Evolutionary conservation across 1,140 invertebrate species (phyloP).

Genomic region (Bombus confusus): DNA sequence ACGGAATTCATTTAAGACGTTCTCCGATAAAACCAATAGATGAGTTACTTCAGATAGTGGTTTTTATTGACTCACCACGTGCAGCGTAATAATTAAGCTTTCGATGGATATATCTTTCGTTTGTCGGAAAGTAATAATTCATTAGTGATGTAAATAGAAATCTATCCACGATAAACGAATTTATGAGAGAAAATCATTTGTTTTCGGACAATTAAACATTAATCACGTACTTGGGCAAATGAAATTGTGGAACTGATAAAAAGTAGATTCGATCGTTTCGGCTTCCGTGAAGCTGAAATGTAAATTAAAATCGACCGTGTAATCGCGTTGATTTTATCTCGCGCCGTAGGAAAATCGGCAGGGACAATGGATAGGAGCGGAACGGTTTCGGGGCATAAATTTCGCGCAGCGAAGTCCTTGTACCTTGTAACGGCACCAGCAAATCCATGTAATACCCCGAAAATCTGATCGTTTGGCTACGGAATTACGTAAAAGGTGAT

Average conservation of each 20-base stretch:
- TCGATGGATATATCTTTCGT: no score
- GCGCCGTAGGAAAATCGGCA: not conserved
- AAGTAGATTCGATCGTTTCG: not conserved
- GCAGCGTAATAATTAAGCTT: no score
- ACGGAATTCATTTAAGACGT: no score
- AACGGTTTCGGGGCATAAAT: conserved; percentile 15
- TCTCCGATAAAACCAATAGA: no score
- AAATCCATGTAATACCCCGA: conserved; percentile 35
- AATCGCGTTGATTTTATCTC: conserved; percentile 25
- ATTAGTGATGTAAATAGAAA: no score
- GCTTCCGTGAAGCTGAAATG: not conserved
- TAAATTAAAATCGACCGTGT: not conserved
- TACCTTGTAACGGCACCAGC: conserved; percentile 3
- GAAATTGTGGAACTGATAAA: not conserved
- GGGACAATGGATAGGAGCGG: conserved; percentile 3
- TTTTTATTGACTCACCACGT: no score
- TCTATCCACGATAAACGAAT: no score
- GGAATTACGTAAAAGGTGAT: conserved; percentile 40
- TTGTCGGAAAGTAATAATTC: no score
- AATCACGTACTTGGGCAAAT: no score
- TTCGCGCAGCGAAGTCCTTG: not conserved
- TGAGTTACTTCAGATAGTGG: no score
- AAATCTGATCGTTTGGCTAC: conserved; percentile 40
- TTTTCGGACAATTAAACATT: no score
- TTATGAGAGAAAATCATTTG: no score